Percentiles rank a stretch among this genome's conserved stretches.
Conservation (phyloP, 2,888 invertebrate genomes). For the Microplitis manilae region DNA sequence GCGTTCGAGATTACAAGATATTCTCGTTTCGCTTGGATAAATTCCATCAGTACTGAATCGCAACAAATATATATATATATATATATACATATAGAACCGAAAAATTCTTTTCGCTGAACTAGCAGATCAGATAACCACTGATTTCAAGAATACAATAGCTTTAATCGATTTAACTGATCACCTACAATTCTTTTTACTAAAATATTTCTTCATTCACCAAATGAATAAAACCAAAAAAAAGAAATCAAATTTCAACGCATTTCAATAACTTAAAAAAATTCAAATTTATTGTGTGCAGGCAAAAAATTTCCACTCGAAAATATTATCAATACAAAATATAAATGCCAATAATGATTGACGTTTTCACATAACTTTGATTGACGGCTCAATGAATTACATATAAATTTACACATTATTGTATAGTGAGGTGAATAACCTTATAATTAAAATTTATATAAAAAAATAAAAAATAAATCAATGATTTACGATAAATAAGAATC, state of each 20-base stretch:
- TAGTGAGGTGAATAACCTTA: conserved; percentile 16
- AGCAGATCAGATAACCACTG: conserved; percentile 38
- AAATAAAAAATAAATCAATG: background rate
- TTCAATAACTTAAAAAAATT: background rate
- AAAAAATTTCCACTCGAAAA: background rate
- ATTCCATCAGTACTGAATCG: conserved; percentile 28
- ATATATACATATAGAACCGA: conserved; percentile 25
- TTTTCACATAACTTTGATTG: background rate
- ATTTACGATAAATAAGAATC: conserved; percentile 2
- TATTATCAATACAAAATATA: background rate
- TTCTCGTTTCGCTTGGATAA: conserved; percentile 30
- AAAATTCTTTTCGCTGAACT: conserved; percentile 37
- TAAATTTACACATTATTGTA: conserved; percentile 2
- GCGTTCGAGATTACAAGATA: conserved; percentile 30
- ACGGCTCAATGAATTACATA: background rate
- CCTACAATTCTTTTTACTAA: conserved; percentile 5
- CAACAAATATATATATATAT: conserved; percentile 20
- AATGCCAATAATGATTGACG: background rate
- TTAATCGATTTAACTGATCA: conserved; percentile 20
- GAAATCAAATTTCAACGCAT: background rate
- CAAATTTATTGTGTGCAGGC: too few species aligned
- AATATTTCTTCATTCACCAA: conserved; percentile 4
- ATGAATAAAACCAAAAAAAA: background rate
- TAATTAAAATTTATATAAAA: conserved; percentile 23
- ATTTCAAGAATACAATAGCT: conserved; percentile 31